Evolutionary conservation across 35 echinoderm and acorn worm genomes (phyloP).

Genomic region (Lytechinus pictus): DNA sequence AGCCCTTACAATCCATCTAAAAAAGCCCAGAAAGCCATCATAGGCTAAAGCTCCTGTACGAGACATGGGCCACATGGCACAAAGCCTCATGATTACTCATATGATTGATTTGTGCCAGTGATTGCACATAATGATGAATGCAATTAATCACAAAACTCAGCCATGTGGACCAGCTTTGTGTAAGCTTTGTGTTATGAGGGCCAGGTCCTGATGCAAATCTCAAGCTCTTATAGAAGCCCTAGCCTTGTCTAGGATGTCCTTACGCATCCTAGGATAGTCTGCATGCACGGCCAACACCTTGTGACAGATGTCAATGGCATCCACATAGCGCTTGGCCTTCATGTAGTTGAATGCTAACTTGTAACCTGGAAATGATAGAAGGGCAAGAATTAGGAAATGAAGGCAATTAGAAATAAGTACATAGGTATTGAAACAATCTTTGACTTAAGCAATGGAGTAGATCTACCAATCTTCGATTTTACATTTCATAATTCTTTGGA

Average conservation of each 20-base stretch:
- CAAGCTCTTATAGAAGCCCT: constrained; percentile 53
- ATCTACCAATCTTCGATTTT: neutral
- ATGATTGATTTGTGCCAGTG: too few relatives aligned
- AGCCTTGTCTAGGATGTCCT: constrained; percentile 98
- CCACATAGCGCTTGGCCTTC: constrained; percentile 91
- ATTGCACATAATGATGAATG: too few relatives aligned
- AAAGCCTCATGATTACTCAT: too few relatives aligned
- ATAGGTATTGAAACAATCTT: neutral
- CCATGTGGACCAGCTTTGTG: too few relatives aligned
- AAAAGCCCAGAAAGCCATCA: neutral
- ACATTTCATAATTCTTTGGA: neutral
- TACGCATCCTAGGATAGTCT: constrained; percentile 94
- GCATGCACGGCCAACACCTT: constrained; percentile 76
- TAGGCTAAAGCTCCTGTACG: neutral
- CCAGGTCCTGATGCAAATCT: neutral
- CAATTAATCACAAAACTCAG: too few relatives aligned
- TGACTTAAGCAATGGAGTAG: neutral
- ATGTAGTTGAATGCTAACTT: constrained; percentile 98
- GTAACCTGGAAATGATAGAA: constrained; percentile 73
- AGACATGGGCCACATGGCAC: neutral
- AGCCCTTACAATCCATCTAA: neutral
- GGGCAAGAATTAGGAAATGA: neutral
- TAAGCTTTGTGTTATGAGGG: too few relatives aligned
- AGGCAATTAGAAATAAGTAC: neutral
- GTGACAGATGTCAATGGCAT: constrained; percentile 98